These are phyloP conservation scores for Otus sunia DNA, from an alignment of 2,113 vertebrate genomes.

Conservation along the genomic window DNA sequence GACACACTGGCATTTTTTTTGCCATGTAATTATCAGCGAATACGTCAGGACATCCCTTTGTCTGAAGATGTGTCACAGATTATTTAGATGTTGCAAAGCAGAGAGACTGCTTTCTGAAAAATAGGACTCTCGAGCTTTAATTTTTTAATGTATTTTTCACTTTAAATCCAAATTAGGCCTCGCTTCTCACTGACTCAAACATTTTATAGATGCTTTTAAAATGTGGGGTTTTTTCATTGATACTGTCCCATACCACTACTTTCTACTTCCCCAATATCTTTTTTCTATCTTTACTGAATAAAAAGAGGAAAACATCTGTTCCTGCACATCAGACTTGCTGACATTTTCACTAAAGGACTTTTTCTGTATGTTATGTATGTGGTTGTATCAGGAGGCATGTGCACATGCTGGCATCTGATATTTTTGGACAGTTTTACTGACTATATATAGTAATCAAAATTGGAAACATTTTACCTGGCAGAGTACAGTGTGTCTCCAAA, in stretches of 20 bases:
- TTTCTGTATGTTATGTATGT: background rate
- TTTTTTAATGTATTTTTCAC: background rate
- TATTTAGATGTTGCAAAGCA: background rate
- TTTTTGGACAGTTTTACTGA: background rate
- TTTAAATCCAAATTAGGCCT: background rate
- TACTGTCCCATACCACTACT: background rate
- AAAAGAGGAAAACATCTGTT: background rate
- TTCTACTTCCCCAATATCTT: background rate
- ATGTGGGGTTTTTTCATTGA: background rate
- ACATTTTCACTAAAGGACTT: background rate
- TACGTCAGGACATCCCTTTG: background rate
- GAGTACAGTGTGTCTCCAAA: background rate
- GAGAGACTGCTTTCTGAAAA: background rate
- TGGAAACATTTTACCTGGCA: background rate
- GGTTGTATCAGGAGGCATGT: background rate
- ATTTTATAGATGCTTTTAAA: background rate
- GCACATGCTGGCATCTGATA: constrained; percentile 1
- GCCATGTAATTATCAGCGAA: background rate
- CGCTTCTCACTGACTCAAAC: background rate
- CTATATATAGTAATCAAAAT: background rate
- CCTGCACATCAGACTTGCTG: background rate
- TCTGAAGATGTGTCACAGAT: background rate
- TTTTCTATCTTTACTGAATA: background rate
- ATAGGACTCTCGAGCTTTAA: background rate
- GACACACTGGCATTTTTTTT: background rate